Conservation (phyloP, 2,113 vertebrate genomes). For the Solenodon paradoxus region DNA sequence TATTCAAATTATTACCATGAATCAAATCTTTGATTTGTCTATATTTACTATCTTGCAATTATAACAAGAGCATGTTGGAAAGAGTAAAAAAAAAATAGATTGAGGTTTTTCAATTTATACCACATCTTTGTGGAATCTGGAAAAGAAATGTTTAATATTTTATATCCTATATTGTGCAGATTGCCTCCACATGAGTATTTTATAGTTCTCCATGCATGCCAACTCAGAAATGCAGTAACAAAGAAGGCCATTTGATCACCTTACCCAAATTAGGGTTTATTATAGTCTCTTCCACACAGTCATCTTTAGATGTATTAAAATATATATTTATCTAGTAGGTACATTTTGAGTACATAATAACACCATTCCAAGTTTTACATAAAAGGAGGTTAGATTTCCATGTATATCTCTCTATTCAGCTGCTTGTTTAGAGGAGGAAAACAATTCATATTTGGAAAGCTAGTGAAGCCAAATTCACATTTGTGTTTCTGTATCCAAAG, state of each 20-base stretch:
- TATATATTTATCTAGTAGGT: conserved; percentile 59
- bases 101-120: not conserved
- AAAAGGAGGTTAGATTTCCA: conserved; percentile 41
- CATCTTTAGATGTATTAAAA: conserved; percentile 56
- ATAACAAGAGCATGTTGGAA: not conserved
- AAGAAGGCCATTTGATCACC: conserved; percentile 65
- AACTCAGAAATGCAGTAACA: conserved; percentile 41
- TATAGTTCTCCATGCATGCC: not conserved
- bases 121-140: not conserved
- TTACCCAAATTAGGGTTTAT: conserved; percentile 69
- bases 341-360: conserved; percentile 38
- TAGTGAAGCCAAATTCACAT: not conserved
- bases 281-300: conserved; percentile 33
- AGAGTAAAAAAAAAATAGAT: not conserved
- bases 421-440: not conserved
- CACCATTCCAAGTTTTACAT: conserved; percentile 33
- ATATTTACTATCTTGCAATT: not conserved
- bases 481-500: not conserved
- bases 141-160: conserved; percentile 71
- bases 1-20: not conserved
- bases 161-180: not conserved
- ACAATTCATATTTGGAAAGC: not conserved
- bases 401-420: not conserved
- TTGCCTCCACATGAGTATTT: not conserved
- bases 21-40: not conserved